Evolutionary conservation across 1,140 invertebrate genomes (phyloP).

Genomic region (Drosophila kurseongensis): DNA sequence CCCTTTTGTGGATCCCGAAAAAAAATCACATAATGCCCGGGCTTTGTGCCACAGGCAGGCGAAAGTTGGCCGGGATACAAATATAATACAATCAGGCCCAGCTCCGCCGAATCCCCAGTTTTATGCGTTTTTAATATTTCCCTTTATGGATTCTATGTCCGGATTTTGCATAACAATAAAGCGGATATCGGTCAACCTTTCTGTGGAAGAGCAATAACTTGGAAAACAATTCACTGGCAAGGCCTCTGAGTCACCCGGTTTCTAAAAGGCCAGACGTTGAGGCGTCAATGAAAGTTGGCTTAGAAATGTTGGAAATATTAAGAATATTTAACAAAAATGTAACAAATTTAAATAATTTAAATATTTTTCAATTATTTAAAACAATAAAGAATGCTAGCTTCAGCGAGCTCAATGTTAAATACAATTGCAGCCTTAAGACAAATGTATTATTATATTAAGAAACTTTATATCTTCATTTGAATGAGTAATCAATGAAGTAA

Average conservation of each 20-base stretch:
- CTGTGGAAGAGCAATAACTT: conserved; percentile 19
- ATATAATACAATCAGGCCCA: conserved; percentile 31
- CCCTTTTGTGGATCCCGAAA: conserved; percentile 62
- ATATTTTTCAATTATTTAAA: too few relatives aligned
- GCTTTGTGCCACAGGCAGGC: conserved; percentile 54
- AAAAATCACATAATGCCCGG: conserved; percentile 34
- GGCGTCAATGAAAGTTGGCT: conserved; percentile 7
- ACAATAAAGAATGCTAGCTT: too few relatives aligned
- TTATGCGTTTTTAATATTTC: conserved; percentile 77
- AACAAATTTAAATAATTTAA: neutral
- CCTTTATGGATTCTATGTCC: conserved; percentile 63
- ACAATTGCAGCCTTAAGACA: too few relatives aligned
- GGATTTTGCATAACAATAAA: conserved; percentile 77
- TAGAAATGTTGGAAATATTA: neutral
- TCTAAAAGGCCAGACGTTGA: conserved; percentile 10
- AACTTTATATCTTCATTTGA: too few relatives aligned
- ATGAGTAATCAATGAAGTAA: too few relatives aligned
- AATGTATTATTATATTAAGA: too few relatives aligned
- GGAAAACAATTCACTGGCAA: neutral
- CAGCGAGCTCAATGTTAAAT: too few relatives aligned
- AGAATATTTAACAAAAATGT: too few relatives aligned
- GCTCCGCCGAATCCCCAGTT: conserved; percentile 30
- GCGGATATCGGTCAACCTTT: conserved; percentile 67
- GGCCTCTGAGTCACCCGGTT: neutral
- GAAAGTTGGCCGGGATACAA: conserved; percentile 54